Base-by-base conservation (phyloP, 2,888 invertebrate genomes). In the Cheilosia vulpina region DNA sequence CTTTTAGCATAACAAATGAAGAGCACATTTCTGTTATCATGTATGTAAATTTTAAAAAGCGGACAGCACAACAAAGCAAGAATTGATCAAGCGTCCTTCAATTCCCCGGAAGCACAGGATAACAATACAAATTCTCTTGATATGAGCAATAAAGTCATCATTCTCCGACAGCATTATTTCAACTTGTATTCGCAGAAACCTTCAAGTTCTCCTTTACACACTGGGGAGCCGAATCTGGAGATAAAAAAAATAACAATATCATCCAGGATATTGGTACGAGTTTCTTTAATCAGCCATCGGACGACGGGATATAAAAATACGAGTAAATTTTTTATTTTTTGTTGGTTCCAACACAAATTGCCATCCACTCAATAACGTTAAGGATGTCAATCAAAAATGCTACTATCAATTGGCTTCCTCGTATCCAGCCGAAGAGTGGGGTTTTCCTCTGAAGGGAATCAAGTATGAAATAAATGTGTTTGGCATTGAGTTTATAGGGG, bases 301-400 rank as follows among this genome's bases (percentile, higher is more conserved):
- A 73, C 27, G 63, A 24, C 2, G 52, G 17, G 38, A 31, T 63
- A 72, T 72, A 52, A 55, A 57, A 52, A 31, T 6, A 31, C 43
- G 43, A 60, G 13, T 13, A 0, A 13, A 38, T 38, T 38, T 38
- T 38, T 0, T 34, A 34, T 34, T 2, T 34, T 34, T 34, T 34
- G 34, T 34, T 55, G 57, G 58, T 45, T 4, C 13, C 15, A 17
- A 41, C 50, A 41, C 41, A 77, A 69, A 68, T 68, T 68, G 76
- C 53, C 68, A 68, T 60, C 43, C 76, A 76, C 68, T 76, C 58
- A 66, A 58, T 69, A 60, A 60, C 53, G 53, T 38, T 52, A 62
- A 68, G 68, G 68, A 62, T 77, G 68, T 77, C 77, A 77, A 77
- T 77, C 77, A 69, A 68, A 62, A 69, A 69, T 77, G 52, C 58